Base-by-base conservation (phyloP, 2,113 vertebrate species). In the Galeopterus variegatus region DNA sequence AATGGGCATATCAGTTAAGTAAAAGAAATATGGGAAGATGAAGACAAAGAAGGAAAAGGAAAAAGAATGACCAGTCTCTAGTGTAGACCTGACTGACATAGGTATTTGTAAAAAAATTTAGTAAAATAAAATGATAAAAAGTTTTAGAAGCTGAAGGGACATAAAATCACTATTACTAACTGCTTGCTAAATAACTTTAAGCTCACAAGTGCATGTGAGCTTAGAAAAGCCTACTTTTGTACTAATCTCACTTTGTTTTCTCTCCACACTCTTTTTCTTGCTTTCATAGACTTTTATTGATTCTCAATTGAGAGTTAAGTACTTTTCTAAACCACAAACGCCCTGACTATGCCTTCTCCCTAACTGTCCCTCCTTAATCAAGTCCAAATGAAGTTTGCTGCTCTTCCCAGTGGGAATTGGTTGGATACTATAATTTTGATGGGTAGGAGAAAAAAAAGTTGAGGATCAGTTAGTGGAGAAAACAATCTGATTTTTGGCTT, bases 201-300 rank as follows among this genome's bases (percentile, higher is more conserved):
- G 54, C 11, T 73, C 85, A 76, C 81, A 9, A 50, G 67, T 86
- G 10, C 65, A 45, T 19, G 12, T 5, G 5, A 87, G 36, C 21
- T 79, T 94, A 60, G 45, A 65, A 96, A 94, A 80, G 26, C 73
- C 48, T 70, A 48, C 70, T 58, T 95, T 95, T 86, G 41, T 33
- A 77, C 26, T 77, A 84, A 62, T 77, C 45, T 48, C 45, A 93
- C 70, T 95, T 94, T 70, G 56, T 48, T 69, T 90, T 92, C 21
- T 90, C 36, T 48, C 58, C 1, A 14, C 18, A 75, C 7, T 50
- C 13, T 65, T 88, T 72, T 73, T 31, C 67, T 82, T 13, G 45
- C 72, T 95, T 87, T 86, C 26, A 28, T 54, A 73, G 26, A 28
- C 26, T 56, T 93, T 45, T 52, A 87, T 45, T 60, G 93, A 77